A percentile compares a stretch with the other conserved stretches of the same genome.
phyloP scores from a whole-genome alignment of 2,888 invertebrate genomes.

The Apamea sordens region DNA sequence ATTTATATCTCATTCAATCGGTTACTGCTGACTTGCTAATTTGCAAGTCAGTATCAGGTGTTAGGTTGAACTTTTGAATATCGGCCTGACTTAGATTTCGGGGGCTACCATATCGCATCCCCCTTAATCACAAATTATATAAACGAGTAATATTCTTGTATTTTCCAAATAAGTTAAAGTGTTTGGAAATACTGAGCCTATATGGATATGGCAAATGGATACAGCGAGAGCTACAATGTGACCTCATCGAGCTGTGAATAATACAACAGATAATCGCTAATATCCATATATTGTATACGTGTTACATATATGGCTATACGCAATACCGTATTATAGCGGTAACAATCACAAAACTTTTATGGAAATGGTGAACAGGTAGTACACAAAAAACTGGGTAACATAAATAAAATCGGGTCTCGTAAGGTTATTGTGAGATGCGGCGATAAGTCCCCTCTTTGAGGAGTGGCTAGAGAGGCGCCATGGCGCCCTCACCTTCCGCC shows the following conservation, averaged over 20 bases:
- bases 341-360: constrained; percentile 42
- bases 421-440: constrained; percentile 1
- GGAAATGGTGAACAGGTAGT: constrained; percentile 46
- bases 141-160: not conserved
- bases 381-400: constrained; percentile 30
- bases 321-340: constrained; percentile 34
- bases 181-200: constrained; percentile 60
- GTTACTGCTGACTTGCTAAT: too few relatives aligned
- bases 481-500: too few relatives aligned
- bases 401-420: constrained; percentile 15
- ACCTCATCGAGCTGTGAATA: constrained; percentile 79
- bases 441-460: too few relatives aligned
- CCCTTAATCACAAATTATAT: not conserved
- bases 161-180: constrained; percentile 11
- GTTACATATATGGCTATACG: constrained; percentile 47
- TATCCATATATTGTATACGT: constrained; percentile 39
- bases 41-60: too few relatives aligned
- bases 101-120: too few relatives aligned
- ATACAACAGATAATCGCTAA: constrained; percentile 72
- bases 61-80: too few relatives aligned
- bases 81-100: too few relatives aligned
- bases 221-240: constrained; percentile 74
- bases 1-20: constrained; percentile 1
- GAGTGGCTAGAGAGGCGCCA: too few relatives aligned
- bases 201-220: constrained; percentile 67